These are phyloP conservation scores for Ispidina picta DNA, from an alignment of 2,797 vertebrate species.

Conservation along the genomic window DNA sequence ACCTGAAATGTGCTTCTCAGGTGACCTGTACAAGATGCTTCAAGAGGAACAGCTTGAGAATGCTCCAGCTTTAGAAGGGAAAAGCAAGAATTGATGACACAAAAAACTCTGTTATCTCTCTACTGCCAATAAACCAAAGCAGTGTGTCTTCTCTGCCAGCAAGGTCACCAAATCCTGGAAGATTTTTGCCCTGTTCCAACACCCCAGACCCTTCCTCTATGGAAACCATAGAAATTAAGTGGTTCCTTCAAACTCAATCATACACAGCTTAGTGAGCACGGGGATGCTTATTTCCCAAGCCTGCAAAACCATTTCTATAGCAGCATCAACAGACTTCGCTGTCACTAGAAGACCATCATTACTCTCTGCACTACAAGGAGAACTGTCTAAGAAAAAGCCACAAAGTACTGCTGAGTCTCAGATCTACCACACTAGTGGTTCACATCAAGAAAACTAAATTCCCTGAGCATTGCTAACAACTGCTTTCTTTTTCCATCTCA, in stretches of 20 bases:
- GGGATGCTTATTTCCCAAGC: neutral
- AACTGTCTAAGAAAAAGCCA: constrained; percentile 48
- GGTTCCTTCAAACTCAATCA: neutral
- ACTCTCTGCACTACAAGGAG: neutral
- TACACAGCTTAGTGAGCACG: rapidly evolving
- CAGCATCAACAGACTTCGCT: neutral
- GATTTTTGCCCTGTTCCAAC: neutral
- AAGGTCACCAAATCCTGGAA: neutral
- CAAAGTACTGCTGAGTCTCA: neutral
- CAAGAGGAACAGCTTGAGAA: neutral
- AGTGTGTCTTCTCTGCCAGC: neutral
- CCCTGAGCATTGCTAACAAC: neutral
- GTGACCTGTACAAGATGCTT: neutral
- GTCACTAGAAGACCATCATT: neutral
- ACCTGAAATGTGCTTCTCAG: neutral
- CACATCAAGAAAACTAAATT: constrained; percentile 3
- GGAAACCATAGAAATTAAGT: neutral
- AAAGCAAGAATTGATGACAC: neutral
- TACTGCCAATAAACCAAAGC: neutral
- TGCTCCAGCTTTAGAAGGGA: neutral
- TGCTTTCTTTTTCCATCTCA: constrained; percentile 48
- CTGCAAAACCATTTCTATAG: neutral
- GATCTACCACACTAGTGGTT: neutral
- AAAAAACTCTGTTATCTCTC: neutral
- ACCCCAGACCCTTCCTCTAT: neutral